Evolutionary conservation across 2,888 invertebrate genomes (phyloP), one percentile per base, ranked within the genome.

Genomic region (Cordilura impudica): DNA sequence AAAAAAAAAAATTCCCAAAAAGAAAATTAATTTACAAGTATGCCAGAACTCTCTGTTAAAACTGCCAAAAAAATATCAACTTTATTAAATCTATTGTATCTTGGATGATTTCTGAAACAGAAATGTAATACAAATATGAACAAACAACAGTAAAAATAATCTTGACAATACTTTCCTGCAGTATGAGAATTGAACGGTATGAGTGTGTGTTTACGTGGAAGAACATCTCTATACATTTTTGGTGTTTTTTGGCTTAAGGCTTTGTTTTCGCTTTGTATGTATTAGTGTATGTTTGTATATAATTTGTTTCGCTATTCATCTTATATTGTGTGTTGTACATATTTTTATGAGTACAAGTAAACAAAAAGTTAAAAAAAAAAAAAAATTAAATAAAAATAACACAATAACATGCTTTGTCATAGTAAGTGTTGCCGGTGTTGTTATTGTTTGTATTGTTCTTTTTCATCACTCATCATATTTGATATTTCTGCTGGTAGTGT

Each of bases 251-350:
- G n/a, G 39, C 70, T 51, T 18, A 26, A 43, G 51, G 60, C 60
- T 18, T 70, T 39, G 19, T 43, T 39, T 21, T 31, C 39, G 51
- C 26, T 58, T 56, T n/a, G 14, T 26, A 6, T 29, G 10, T 16
- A n/a, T 14, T 43, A 21, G 23, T 45, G 53, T 66, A 23, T 39
- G 23, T 16, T 2, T 26, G 65, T 54, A 12, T 23, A 21, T 21
- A 19, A 39, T 39, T 39, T 39, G 21, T 49, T 70, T 47, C 51
- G 5, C 26, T 60, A 49, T 16, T 49, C 49, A 43, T 39, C 43
- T 70, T 60, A 51, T 70, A 39, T 70, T 70, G 53, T 70, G 51
- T 70, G 70, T 53, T 29, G 45, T 70, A 70, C 70, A 70, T 60
- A 51, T 14, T 43, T 69, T 60, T 14, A 58, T 70, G 26, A 51